Evolutionary conservation across 2,113 vertebrate genomes (phyloP).

Genomic region (Stigmatopora argus): DNA sequence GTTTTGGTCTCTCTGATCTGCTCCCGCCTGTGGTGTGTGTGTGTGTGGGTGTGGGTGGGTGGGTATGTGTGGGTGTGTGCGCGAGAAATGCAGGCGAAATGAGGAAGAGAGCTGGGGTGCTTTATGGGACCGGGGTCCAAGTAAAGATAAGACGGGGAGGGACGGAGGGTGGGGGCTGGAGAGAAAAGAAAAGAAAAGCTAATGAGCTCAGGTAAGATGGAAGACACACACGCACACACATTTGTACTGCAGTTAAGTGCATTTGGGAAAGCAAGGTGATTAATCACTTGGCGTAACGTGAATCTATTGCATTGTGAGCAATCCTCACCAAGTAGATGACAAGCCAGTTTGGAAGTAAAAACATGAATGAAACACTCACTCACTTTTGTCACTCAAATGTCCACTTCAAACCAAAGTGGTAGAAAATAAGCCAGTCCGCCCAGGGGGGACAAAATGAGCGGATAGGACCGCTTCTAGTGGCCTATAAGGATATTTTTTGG

Average conservation of each 20-base stretch:
- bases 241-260: slow-evolving; percentile 44
- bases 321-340: too few relatives aligned
- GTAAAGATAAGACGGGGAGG: slow-evolving; percentile 21
- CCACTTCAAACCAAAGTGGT: too few relatives aligned
- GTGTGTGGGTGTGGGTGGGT: slow-evolving; percentile 25
- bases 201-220: slow-evolving; percentile 66
- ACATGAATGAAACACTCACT: too few relatives aligned
- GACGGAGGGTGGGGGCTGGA: slow-evolving; percentile 5
- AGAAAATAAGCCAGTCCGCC: too few relatives aligned
- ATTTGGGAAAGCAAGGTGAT: slow-evolving; percentile 59
- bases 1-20: slow-evolving; percentile 53
- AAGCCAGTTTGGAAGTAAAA: too few relatives aligned
- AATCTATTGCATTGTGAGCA: not conserved
- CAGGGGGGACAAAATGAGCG: too few relatives aligned
- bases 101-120: slow-evolving; percentile 32
- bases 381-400: too few relatives aligned
- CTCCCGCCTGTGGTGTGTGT: slow-evolving; percentile 27
- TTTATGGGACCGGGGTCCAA: slow-evolving; percentile 30
- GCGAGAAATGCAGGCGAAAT: slow-evolving; percentile 23
- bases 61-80: too few relatives aligned
- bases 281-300: slow-evolving; percentile 53
- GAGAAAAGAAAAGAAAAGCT: slow-evolving; percentile 35
- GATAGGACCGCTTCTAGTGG: too few relatives aligned
- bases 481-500: too few relatives aligned
- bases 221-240: slow-evolving; percentile 44